Base-by-base conservation (phyloP, 2,797 vertebrate genomes). In the Myotis pilosus region DNA sequence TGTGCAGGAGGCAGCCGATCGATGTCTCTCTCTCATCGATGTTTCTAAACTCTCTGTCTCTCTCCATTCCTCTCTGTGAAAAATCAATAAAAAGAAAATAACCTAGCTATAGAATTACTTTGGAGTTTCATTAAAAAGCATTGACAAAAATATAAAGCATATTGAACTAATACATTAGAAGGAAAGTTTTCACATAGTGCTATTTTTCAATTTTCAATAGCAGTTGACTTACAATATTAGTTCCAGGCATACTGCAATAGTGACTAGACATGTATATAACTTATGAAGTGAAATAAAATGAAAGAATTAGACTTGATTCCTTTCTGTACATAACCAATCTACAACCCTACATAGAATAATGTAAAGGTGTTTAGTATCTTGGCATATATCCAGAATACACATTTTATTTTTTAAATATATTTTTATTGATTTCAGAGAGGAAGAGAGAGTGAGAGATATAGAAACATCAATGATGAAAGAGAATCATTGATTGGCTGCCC, bases 141-240 rank as follows among this genome's bases (percentile, higher is more conserved):
- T 76, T 80, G 25, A 92, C 85, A 53, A 92, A 86, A 68, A 89
- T 55, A 83, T 76, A 78, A 96, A 87, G 11, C 17, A 71, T 87
- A 72, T 71, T 95, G 44, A 84, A 89, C 38, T 76, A 79, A 89
- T 22, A 71, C 79, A 92, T 72, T 47, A 91, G 8, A 57, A 33
- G 36, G 9, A 85, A 93, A 68, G 13, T 87, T 95, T 92, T 87
- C 55, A 62, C 60, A 69, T 0, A 57, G 41, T 75, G 8, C 90
- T 94, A 11, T 91, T 79, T 79, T 57, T 79, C 4, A 79, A 79
- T 55, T 79, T 55, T 79, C 33, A 33, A 13, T 38, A 57, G 16
- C 51, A 36, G 33, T 17, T 79, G 51, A 38, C 23, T 15, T 36
- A 6, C 4, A 55, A 9, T 55, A 25, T 78, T 36, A 36, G 33